Evolutionary conservation across 2,888 invertebrate species (phyloP).

Genomic region (Epsilonema sp.): DNA sequence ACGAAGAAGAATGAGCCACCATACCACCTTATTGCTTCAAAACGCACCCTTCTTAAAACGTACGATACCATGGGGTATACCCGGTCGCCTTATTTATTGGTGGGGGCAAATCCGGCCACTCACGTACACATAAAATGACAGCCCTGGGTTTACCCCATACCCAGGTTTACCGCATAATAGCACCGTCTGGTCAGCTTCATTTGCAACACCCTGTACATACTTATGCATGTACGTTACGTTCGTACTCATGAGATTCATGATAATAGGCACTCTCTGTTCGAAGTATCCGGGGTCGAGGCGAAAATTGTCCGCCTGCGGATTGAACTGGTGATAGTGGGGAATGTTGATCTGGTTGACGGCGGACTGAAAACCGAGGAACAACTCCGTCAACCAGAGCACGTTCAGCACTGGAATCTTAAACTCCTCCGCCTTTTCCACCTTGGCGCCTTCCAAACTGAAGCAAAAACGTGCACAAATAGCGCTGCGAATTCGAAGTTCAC

Average conservation of each 20-base stretch:
- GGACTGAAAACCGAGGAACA: constrained; percentile 35
- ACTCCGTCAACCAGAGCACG: constrained; percentile 60
- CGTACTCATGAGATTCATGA: neutral
- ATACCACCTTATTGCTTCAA: constrained; percentile 1
- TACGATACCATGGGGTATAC: too few relatives aligned
- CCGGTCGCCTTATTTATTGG: too few relatives aligned
- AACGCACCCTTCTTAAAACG: neutral
- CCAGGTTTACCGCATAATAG: too few relatives aligned
- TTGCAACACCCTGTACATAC: too few relatives aligned
- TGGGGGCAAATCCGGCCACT: too few relatives aligned
- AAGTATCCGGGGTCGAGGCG: constrained; percentile 43
- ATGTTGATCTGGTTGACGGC: constrained; percentile 34
- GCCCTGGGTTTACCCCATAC: too few relatives aligned
- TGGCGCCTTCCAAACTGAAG: constrained; percentile 57
- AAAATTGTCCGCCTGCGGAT: constrained; percentile 44
- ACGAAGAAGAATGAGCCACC: constrained; percentile 1
- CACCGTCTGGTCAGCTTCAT: too few relatives aligned
- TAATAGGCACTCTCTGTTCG: neutral
- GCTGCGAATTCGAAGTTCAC: neutral
- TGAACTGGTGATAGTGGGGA: constrained; percentile 59
- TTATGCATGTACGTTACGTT: too few relatives aligned
- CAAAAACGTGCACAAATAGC: constrained; percentile 4
- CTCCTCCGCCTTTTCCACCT: constrained; percentile 69
- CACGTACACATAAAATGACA: too few relatives aligned
- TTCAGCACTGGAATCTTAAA: constrained; percentile 80